phyloP scores from a whole-genome alignment of 1,140 invertebrate species.

The Aradophagus sp. region DNA sequence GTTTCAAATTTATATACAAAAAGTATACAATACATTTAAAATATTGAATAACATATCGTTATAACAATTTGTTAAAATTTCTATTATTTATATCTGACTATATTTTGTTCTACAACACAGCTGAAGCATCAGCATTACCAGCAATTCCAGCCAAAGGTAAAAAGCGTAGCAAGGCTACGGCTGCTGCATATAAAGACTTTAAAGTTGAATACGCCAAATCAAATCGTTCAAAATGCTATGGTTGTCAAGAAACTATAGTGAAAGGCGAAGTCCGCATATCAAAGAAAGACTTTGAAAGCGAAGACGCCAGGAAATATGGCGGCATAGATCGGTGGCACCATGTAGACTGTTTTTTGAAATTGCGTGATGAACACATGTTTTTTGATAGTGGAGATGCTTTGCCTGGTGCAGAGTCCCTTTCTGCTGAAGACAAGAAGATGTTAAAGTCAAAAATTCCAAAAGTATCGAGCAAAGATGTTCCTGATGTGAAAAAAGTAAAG shows the following conservation, averaged over 20 bases:
- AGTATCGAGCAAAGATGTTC: conserved; percentile 78
- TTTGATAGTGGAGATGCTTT: conserved; percentile 81
- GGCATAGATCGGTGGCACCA: conserved; percentile 92
- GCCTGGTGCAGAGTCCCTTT: conserved; percentile 84
- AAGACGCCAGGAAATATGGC: conserved; percentile 86
- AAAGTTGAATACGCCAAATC: conserved; percentile 93
- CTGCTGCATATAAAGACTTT: conserved; percentile 80
- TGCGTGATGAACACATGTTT: conserved; percentile 85
- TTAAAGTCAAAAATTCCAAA: conserved; percentile 83
- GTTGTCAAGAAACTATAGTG: conserved; percentile 90
- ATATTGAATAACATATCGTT: too few species aligned
- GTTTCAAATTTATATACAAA: too few species aligned
- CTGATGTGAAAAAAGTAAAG: conserved; percentile 83
- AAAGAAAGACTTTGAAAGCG: conserved; percentile 90
- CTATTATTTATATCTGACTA: too few species aligned
- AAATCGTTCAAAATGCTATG: conserved; percentile 84
- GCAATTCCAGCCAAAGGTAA: conserved; percentile 65
- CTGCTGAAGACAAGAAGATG: conserved; percentile 83
- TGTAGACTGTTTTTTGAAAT: conserved; percentile 91
- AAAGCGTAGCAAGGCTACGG: conserved; percentile 65
- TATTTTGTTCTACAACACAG: too few species aligned
- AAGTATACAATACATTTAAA: too few species aligned
- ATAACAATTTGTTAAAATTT: too few species aligned
- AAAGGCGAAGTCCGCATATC: conserved; percentile 89
- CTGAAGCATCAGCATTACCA: conserved; percentile 28